These are phyloP conservation scores for Balanococcus diminutus DNA, from an alignment of 2,888 invertebrate genomes.

Conservation along the genomic window DNA sequence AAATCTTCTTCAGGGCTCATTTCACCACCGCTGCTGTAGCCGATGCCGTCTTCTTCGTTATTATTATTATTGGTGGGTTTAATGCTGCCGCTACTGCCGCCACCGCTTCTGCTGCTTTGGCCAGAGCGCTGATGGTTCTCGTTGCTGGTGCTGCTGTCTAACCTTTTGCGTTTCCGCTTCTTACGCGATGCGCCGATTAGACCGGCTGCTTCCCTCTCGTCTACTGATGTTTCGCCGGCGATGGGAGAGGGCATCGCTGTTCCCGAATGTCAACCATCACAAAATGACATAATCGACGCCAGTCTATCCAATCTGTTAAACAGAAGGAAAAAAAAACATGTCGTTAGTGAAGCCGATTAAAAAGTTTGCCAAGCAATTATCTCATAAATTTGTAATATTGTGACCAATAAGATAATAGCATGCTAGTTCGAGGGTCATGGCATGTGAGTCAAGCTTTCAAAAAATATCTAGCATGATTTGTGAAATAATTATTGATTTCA, in stretches of 20 bases:
- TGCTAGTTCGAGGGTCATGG: too few species aligned
- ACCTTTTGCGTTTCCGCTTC: slow-evolving; percentile 53
- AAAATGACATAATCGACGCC: slow-evolving; percentile 50
- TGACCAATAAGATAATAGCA: too few species aligned
- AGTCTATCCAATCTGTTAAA: slow-evolving; percentile 49
- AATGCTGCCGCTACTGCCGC: background rate
- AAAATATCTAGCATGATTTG: too few species aligned
- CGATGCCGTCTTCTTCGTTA: slow-evolving; percentile 55
- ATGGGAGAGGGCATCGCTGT: slow-evolving; percentile 56
- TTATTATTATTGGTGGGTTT: slow-evolving; percentile 56
- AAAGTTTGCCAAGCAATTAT: too few species aligned
- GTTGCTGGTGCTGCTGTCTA: slow-evolving; percentile 41
- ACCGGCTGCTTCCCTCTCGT: slow-evolving; percentile 51
- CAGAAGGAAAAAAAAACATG: background rate
- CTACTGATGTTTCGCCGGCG: slow-evolving; percentile 55
- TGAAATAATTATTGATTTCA: too few species aligned
- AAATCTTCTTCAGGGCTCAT: slow-evolving; percentile 74
- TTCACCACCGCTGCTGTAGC: slow-evolving; percentile 52
- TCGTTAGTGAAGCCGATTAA: too few species aligned
- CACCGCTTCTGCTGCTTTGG: background rate
- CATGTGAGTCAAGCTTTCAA: too few species aligned
- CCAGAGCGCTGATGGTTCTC: background rate
- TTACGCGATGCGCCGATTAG: slow-evolving; percentile 50
- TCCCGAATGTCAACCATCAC: slow-evolving; percentile 56
- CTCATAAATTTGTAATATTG: too few species aligned